Conservation (phyloP, 2,113 vertebrate species). For the Melanerpes aurifrons region DNA sequence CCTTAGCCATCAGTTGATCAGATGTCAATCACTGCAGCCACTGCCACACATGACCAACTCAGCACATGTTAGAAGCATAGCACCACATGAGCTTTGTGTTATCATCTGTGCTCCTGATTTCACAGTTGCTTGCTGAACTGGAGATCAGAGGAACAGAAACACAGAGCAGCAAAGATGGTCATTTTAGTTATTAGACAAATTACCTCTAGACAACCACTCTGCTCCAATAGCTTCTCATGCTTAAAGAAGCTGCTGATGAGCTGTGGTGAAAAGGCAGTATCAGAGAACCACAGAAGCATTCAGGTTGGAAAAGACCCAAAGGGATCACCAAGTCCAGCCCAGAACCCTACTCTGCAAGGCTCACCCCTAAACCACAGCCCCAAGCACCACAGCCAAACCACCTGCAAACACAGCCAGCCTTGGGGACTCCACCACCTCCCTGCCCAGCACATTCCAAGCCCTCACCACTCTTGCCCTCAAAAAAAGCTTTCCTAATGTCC, state of each 20-base stretch:
- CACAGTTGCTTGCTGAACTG: not conserved
- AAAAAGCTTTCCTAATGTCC: no score
- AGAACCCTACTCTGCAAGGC: no score
- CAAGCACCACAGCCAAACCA: no score
- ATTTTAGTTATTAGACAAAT: not conserved
- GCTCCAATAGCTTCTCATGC: not conserved
- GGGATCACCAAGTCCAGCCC: no score
- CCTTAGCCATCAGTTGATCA: not conserved
- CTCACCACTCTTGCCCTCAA: no score
- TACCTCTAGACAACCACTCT: not conserved
- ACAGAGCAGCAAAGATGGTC: not conserved
- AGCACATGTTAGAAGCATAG: not conserved
- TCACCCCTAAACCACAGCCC: no score
- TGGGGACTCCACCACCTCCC: no score
- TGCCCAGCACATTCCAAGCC: no score
- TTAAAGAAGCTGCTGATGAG: not conserved
- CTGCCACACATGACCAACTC: not conserved
- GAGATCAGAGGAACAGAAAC: not conserved
- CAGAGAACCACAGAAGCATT: no score
- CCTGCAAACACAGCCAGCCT: no score
- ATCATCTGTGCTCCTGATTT: not conserved
- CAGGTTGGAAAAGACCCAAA: no score
- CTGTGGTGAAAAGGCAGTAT: not conserved
- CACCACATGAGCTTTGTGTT: not conserved
- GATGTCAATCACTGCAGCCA: not conserved